Conservation (phyloP, 2,888 invertebrate species). For the Protodeltote pygarga region DNA sequence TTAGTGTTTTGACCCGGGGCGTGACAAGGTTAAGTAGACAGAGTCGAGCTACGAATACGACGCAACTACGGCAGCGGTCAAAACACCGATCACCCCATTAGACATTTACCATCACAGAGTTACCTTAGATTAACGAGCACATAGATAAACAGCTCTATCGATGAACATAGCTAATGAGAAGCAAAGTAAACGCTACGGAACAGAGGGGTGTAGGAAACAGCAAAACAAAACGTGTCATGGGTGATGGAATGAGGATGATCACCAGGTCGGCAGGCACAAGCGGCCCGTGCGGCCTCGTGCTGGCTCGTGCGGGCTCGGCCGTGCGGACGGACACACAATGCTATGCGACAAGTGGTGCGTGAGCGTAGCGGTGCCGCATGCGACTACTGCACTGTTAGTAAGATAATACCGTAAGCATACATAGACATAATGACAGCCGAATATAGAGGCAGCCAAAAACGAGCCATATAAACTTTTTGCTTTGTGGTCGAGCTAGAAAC, state of each 20-base stretch:
- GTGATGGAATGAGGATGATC: constrained; percentile 54
- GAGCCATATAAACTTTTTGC: constrained; percentile 86
- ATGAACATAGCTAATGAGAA: constrained; percentile 67
- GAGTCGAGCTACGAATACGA: constrained; percentile 7
- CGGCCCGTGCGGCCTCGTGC: background rate
- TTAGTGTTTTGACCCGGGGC: constrained; percentile 55
- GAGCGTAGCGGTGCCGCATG: constrained; percentile 66
- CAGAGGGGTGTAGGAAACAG: constrained; percentile 41
- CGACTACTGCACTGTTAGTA: constrained; percentile 73
- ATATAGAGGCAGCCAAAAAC: constrained; percentile 85
- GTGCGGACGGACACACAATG: constrained; percentile 74
- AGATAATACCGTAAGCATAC: constrained; percentile 83
- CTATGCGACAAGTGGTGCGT: constrained; percentile 54
- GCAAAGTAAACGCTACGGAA: constrained; percentile 49
- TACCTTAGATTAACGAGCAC: constrained; percentile 57
- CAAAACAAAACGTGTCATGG: constrained; percentile 57
- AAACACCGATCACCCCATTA: constrained; percentile 60
- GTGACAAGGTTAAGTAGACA: constrained; percentile 26
- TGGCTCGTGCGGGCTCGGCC: constrained; percentile 46
- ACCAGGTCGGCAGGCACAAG: constrained; percentile 33
- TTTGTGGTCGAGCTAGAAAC: constrained; percentile 85
- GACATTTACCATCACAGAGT: constrained; percentile 24
- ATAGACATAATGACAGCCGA: constrained; percentile 85
- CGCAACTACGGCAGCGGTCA: constrained; percentile 43
- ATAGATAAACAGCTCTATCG: constrained; percentile 64